Evolutionary conservation across 2,797 vertebrate species (phyloP).

Genomic region (Amphiprion clarkii): DNA sequence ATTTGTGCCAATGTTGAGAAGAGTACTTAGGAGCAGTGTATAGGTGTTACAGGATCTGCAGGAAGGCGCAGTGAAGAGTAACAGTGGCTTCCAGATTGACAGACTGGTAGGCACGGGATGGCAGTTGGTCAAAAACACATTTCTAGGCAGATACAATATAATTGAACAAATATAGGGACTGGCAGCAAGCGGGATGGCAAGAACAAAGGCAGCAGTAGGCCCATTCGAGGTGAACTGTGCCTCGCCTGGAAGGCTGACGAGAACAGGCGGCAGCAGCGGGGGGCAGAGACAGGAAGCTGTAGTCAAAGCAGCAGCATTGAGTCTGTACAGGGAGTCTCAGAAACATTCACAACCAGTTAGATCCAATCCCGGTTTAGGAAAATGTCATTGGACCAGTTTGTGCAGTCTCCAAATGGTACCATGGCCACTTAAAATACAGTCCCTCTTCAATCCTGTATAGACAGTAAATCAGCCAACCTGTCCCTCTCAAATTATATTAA

Average conservation of each 20-base stretch:
- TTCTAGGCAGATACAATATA: too few relatives aligned
- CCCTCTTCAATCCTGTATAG: too few relatives aligned
- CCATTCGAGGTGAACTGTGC: background rate
- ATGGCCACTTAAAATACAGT: too few relatives aligned
- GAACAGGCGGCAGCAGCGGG: background rate
- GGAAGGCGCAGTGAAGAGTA: background rate
- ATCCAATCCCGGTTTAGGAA: background rate
- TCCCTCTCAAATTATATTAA: too few relatives aligned
- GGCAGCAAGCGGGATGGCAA: background rate
- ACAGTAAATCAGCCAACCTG: too few relatives aligned
- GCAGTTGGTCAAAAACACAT: too few relatives aligned
- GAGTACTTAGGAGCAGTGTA: background rate
- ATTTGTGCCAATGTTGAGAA: background rate
- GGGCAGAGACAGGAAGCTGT: background rate
- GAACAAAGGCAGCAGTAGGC: background rate
- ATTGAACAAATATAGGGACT: background rate
- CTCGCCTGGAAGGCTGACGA: background rate
- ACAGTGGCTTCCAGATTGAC: too few relatives aligned
- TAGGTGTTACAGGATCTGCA: background rate
- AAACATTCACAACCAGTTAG: background rate
- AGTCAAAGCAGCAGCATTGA: background rate
- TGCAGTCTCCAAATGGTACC: too few relatives aligned
- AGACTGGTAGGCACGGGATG: too few relatives aligned
- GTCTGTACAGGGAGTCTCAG: background rate
- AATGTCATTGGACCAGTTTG: too few relatives aligned